These are phyloP conservation scores for Drosophila sp. DNA, from an alignment of 1,140 invertebrate genomes.

Conservation along the genomic window DNA sequence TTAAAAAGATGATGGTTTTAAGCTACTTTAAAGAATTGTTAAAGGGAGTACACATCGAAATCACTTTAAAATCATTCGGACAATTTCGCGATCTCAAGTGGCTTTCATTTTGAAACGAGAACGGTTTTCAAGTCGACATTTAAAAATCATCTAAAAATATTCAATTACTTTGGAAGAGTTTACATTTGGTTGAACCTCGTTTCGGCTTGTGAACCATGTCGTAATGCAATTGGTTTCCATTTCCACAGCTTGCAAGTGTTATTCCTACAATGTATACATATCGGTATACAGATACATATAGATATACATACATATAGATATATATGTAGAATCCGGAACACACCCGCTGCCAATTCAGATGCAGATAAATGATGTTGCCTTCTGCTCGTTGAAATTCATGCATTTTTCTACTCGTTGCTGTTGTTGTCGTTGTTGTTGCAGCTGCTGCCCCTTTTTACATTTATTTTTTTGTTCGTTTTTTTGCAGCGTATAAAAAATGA, in stretches of 20 bases:
- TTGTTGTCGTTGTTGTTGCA: constrained; percentile 3
- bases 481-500: constrained; percentile 33
- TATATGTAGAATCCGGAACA: not conserved
- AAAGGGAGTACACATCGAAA: not conserved
- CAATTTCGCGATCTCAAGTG: not conserved
- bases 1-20: too few relatives aligned
- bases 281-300: too few relatives aligned
- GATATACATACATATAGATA: too few relatives aligned
- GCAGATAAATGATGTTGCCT: constrained; percentile 47
- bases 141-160: constrained; percentile 22
- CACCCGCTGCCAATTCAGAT: constrained; percentile 37
- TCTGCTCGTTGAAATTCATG: constrained; percentile 43
- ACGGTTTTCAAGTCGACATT: not conserved
- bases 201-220: constrained; percentile 31
- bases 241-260: constrained; percentile 11
- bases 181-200: constrained; percentile 33
- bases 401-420: not conserved
- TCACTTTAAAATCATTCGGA: not conserved
- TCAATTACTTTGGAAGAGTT: constrained; percentile 35
- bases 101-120: not conserved
- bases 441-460: constrained; percentile 9
- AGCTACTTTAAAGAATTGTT: not conserved
- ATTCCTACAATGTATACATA: too few relatives aligned
- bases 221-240: constrained; percentile 51
- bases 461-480: constrained; percentile 7